These are phyloP conservation scores for Metopia argyrocephala DNA, from an alignment of 2,888 invertebrate genomes.

Conservation along the genomic window DNA sequence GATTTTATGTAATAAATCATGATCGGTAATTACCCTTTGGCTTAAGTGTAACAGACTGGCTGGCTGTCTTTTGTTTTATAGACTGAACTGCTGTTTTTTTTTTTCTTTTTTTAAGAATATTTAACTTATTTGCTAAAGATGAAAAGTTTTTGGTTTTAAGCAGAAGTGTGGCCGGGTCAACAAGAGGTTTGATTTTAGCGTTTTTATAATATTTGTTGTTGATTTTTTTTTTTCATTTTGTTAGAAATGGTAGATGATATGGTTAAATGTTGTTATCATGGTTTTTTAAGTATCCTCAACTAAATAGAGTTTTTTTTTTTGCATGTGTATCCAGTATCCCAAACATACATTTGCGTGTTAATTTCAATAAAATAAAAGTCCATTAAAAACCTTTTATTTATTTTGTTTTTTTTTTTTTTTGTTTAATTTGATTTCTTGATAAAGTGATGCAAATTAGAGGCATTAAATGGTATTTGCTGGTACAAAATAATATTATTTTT, in stretches of 20 bases:
- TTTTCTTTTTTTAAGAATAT: slow-evolving; percentile 11
- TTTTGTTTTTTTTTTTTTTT: neutral
- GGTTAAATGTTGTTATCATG: slow-evolving; percentile 44
- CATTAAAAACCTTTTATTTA: neutral
- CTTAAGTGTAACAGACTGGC: slow-evolving; percentile 66
- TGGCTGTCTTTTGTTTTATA: neutral
- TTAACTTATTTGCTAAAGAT: slow-evolving; percentile 25
- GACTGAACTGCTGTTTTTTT: neutral
- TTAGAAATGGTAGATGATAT: slow-evolving; percentile 36
- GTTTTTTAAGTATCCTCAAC: neutral
- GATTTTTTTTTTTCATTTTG: too few relatives aligned
- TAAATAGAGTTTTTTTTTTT: neutral
- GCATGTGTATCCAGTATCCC: neutral
- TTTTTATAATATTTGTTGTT: neutral
- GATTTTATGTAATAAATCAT: slow-evolving; percentile 74
- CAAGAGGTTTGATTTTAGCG: slow-evolving; percentile 36
- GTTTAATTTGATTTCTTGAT: slow-evolving; percentile 3
- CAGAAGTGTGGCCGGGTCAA: slow-evolving; percentile 59
- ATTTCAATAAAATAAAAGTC: slow-evolving; percentile 34
- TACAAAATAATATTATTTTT: too few relatives aligned
- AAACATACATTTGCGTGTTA: slow-evolving; percentile 17
- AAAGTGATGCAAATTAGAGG: neutral
- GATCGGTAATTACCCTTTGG: slow-evolving; percentile 78
- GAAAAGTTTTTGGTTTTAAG: neutral
- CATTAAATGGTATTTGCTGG: neutral